A percentile compares a stretch with the other conserved stretches of the same genome.
Conservation (phyloP, 2,113 vertebrate species). For the Pogona vitticeps region DNA sequence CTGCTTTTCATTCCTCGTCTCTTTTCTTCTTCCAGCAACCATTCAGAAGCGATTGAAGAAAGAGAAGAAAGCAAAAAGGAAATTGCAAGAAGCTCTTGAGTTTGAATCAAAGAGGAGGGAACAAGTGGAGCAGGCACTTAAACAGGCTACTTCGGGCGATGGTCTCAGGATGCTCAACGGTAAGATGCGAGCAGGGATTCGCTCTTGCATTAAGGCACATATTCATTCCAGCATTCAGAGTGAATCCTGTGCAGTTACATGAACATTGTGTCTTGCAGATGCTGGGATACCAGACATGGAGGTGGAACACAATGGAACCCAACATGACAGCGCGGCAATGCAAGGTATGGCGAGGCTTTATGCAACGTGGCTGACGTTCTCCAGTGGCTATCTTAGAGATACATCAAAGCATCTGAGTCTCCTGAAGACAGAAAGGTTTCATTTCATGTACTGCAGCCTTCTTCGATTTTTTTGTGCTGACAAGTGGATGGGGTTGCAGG, state of each 20-base stretch:
- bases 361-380: neutral
- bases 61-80: constrained; percentile 93
- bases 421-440: too few relatives aligned
- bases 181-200: constrained; percentile 65
- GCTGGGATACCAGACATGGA: constrained; percentile 86
- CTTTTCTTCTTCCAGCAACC: constrained; percentile 75
- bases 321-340: constrained; percentile 84
- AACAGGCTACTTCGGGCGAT: constrained; percentile 82
- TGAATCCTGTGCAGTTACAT: constrained; percentile 24
- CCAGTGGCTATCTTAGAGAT: neutral
- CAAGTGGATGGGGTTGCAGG: too few relatives aligned
- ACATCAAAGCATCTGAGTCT: too few relatives aligned
- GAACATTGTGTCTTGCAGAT: constrained; percentile 80
- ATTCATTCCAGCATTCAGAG: neutral
- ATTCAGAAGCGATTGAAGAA: constrained; percentile 92
- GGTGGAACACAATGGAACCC: constrained; percentile 82
- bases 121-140: constrained; percentile 88
- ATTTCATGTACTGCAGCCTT: too few relatives aligned
- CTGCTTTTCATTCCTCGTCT: constrained; percentile 8
- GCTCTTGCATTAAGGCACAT: constrained; percentile 6
- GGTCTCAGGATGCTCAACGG: constrained; percentile 85
- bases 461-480: too few relatives aligned
- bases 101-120: constrained; percentile 89
- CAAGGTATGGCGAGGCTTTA: constrained; percentile 78
- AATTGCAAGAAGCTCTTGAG: constrained; percentile 91